These are phyloP conservation scores for Eulithis prunata DNA, from an alignment of 2,888 invertebrate species.

Conservation along the genomic window DNA sequence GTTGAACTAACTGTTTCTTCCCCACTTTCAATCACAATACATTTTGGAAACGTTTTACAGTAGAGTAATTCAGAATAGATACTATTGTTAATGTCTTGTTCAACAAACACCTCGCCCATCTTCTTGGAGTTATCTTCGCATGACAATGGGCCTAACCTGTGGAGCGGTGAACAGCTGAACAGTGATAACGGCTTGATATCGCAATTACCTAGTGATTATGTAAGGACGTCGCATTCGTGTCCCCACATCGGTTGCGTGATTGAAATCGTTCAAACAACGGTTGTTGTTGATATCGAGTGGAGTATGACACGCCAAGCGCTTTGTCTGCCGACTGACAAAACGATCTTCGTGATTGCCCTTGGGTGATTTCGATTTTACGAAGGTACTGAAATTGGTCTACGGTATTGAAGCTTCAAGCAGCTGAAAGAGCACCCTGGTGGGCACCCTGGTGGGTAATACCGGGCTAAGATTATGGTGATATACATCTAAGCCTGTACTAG, in stretches of 20 bases:
- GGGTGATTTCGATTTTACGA: conserved; percentile 50
- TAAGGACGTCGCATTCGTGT: conserved; percentile 50
- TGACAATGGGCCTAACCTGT: conserved; percentile 61
- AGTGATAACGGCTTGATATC: conserved; percentile 44
- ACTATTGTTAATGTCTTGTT: conserved; percentile 33
- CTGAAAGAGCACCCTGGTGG: too few species aligned
- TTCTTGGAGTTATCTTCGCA: conserved; percentile 56
- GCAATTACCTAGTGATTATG: conserved; percentile 44
- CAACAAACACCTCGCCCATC: conserved; percentile 35
- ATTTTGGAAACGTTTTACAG: conserved; percentile 31
- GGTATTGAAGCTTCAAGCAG: not conserved
- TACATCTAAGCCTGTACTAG: conserved; percentile 4
- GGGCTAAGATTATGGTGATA: too few species aligned
- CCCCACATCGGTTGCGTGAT: conserved; percentile 63
- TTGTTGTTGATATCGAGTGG: conserved; percentile 67
- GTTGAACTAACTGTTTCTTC: conserved; percentile 35
- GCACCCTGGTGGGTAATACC: too few species aligned
- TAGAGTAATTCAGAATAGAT: conserved; percentile 34
- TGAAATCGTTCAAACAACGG: conserved; percentile 60
- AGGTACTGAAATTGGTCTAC: conserved; percentile 41
- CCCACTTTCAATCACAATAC: conserved; percentile 44
- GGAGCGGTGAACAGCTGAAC: conserved; percentile 42
- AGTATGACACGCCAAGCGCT: conserved; percentile 70
- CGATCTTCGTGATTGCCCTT: conserved; percentile 65
- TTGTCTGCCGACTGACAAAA: conserved; percentile 66